Conservation (phyloP, 1,140 invertebrate genomes). For the Heliothis virescens region DNA sequence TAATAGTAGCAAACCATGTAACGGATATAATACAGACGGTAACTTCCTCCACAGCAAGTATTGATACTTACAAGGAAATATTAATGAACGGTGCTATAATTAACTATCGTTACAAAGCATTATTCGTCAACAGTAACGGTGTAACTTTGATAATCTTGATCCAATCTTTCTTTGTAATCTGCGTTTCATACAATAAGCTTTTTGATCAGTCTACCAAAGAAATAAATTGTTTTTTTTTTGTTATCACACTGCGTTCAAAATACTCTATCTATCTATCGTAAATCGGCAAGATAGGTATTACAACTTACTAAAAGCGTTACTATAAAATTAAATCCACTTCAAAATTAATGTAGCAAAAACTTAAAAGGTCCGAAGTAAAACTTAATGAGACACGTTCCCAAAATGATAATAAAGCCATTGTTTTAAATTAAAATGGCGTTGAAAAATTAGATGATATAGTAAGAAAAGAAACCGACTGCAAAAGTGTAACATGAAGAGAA, state of each 20-base stretch:
- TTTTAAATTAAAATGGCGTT: conserved; percentile 23
- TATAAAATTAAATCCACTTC: too few species aligned
- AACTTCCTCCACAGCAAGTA: conserved; percentile 35
- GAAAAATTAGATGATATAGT: conserved; percentile 38
- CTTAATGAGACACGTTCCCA: conserved; percentile 11
- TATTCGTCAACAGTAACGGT: conserved; percentile 16
- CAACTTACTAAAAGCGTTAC: too few species aligned
- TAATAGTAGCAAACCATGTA: conserved; percentile 14
- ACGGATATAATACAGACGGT: conserved; percentile 42
- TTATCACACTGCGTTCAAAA: neutral
- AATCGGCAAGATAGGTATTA: too few species aligned
- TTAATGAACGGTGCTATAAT: conserved; percentile 34
- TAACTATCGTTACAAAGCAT: conserved; percentile 28
- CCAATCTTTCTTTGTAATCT: conserved; percentile 26
- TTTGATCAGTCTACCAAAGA: neutral
- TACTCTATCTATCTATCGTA: too few species aligned
- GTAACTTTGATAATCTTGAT: conserved; percentile 25
- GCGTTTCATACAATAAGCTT: conserved; percentile 20
- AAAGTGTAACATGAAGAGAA: conserved; percentile 44
- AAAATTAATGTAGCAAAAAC: neutral
- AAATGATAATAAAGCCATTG: conserved; percentile 41
- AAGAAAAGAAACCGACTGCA: conserved; percentile 40
- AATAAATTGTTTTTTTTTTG: neutral
- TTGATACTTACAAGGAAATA: conserved; percentile 15
- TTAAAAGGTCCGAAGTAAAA: conserved; percentile 6